Percentiles rank a stretch among this genome's conserved stretches.
Conservation (phyloP, 2,113 vertebrate species). For the Stomatorhinus ivindoensis region DNA sequence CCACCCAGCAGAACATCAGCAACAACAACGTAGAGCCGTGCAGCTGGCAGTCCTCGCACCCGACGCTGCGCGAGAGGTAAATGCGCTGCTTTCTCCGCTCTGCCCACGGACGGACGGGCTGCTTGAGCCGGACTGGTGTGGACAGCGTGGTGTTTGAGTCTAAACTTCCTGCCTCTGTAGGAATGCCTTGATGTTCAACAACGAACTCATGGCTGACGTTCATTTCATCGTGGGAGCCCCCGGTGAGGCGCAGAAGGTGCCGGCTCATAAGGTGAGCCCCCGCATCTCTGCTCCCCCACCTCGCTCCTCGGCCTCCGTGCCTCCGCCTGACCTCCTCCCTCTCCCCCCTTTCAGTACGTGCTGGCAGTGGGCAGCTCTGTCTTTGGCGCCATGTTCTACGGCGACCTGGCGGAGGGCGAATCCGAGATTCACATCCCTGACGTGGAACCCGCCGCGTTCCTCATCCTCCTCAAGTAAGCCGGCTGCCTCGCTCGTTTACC, state of each 20-base stretch:
- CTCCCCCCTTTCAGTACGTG: conserved; percentile 68
- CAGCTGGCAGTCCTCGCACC: conserved; percentile 76
- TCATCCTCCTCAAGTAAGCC: conserved; percentile 87
- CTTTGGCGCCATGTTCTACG: conserved; percentile 96
- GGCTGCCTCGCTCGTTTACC: not conserved
- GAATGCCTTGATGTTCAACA: conserved; percentile 96
- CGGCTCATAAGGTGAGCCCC: conserved; percentile 79
- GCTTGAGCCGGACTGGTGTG: not conserved
- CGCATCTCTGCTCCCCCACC: too few relatives aligned
- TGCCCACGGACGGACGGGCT: not conserved
- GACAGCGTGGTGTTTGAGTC: not conserved
- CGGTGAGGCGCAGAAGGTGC: conserved; percentile 75
- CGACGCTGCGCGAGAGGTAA: conserved; percentile 86
- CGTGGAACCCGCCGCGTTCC: conserved; percentile 87
- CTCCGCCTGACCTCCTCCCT: not conserved
- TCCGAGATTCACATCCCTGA: conserved; percentile 91
- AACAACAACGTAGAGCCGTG: conserved; percentile 71
- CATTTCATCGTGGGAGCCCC: conserved; percentile 84
- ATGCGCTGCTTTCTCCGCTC: not conserved
- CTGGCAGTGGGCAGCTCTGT: conserved; percentile 90
- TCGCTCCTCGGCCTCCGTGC: not conserved
- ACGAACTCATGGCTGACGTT: conserved; percentile 91
- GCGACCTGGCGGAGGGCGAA: conserved; percentile 84
- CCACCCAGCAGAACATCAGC: conserved; percentile 61
- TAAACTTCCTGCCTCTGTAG: conserved; percentile 44